Base-by-base conservation (phyloP, 2,888 invertebrate genomes). In the Laspeyria flexula region DNA sequence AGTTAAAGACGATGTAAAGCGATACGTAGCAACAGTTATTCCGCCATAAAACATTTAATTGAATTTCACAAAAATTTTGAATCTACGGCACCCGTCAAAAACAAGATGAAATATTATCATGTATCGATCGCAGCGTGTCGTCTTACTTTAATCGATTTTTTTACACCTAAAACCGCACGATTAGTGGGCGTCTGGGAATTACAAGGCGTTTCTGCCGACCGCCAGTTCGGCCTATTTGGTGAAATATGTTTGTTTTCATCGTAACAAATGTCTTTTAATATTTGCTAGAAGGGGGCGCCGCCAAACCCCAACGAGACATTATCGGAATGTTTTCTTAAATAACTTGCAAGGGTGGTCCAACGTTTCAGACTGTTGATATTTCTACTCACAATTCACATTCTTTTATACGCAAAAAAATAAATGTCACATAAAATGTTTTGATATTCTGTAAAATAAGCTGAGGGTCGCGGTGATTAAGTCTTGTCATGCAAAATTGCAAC, bases 111-210 rank as follows among this genome's bases (percentile, higher is more conserved):
- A 88, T 92, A 92, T 90, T 85, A 86, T 88, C 87, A 85, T 86
- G 81, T 88, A 85, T 88, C 85, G 88, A 89, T 90, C 92, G 70
- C 92, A 91, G 92, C 91, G 83, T 92, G 92, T 90, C 88, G 92
- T 85, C 92, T 78, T 83, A 77, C 80, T 85, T 84, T 89, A 91
- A 92, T 91, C 89, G 90, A 90, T 88, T 92, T 92, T 90, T 92
- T 92, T 92, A 92, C 92, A 92, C 92, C 89, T 90, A 85, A 87
- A 90, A 90, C 89, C 87, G 85, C 90, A 86, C 78, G 83, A 82
- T 75, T 83, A 70, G 89, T 88, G 86, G 90, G 90, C 88, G 91
- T 88, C 73, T 73, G 72, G 77, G 79, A 78, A 85, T 90, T 87
- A 90, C 88, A 83, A 90, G 88, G 86, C 88, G 75, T 82, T 88